Percentiles rank a stretch among this genome's conserved stretches.
These are phyloP conservation scores for Taenioides sp. DNA, from an alignment of 2,797 vertebrate genomes.

Conservation along the genomic window DNA sequence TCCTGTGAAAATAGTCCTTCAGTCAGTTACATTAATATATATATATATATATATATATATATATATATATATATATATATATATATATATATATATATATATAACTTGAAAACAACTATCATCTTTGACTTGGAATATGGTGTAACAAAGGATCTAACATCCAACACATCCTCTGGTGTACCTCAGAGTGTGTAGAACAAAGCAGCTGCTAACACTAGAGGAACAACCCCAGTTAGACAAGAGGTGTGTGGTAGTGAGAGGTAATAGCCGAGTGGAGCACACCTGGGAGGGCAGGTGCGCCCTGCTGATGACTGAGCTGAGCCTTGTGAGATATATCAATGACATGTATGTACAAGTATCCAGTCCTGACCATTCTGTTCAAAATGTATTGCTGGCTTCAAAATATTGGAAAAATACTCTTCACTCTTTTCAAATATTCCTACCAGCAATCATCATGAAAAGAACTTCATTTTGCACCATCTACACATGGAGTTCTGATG, in stretches of 20 bases:
- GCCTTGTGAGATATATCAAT: not conserved
- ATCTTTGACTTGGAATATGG: not conserved
- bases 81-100: too few relatives aligned
- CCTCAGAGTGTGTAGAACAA: not conserved
- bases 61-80: too few relatives aligned
- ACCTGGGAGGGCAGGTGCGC: not conserved
- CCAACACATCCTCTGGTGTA: not conserved
- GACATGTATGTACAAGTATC: not conserved
- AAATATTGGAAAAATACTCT: too few relatives aligned
- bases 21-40: not conserved
- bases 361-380: not conserved
- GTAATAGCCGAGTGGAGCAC: not conserved
- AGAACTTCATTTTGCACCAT: not conserved
- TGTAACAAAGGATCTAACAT: not conserved
- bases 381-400: too few relatives aligned
- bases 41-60: too few relatives aligned
- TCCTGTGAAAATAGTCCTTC: not conserved
- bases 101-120: not conserved
- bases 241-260: not conserved
- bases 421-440: too few relatives aligned
- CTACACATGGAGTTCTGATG: conserved; percentile 1
- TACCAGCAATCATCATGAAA: not conserved
- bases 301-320: not conserved
- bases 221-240: conserved; percentile 1
- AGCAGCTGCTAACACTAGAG: not conserved